Evolutionary conservation across 2,888 invertebrate genomes (phyloP).

Genomic region (Chaitophorus viminalis): DNA sequence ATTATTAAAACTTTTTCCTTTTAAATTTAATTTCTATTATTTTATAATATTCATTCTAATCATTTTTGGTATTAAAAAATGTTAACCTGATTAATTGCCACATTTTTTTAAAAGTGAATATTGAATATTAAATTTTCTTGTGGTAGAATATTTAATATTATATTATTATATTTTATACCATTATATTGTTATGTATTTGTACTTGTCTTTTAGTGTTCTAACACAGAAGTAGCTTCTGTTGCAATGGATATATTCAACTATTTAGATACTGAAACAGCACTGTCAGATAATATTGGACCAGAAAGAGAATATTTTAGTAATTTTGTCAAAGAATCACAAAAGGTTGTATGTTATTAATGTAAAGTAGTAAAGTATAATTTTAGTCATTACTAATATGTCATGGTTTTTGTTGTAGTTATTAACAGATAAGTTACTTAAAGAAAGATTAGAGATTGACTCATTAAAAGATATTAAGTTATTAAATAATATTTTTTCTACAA

Average conservation of each 20-base stretch:
- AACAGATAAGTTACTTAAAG: slow-evolving; percentile 88
- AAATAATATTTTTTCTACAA: slow-evolving; percentile 90
- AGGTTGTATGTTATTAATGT: slow-evolving; percentile 70
- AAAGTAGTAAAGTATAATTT: too few species aligned
- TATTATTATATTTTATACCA: background rate
- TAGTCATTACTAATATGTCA: too few species aligned
- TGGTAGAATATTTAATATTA: background rate
- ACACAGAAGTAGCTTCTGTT: slow-evolving; percentile 79
- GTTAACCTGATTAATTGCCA: too few species aligned
- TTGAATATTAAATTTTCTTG: too few species aligned
- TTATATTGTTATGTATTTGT: too few species aligned
- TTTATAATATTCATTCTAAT: too few species aligned
- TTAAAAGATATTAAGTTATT: slow-evolving; percentile 91
- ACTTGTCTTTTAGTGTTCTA: slow-evolving; percentile 49
- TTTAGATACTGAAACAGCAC: slow-evolving; percentile 83
- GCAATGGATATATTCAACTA: slow-evolving; percentile 86
- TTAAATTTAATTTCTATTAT: too few species aligned
- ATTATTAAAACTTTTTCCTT: too few species aligned
- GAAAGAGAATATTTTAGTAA: slow-evolving; percentile 81
- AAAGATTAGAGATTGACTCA: slow-evolving; percentile 92
- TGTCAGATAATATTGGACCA: slow-evolving; percentile 75
- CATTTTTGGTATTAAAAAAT: too few species aligned
- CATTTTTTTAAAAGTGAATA: too few species aligned
- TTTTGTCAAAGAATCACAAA: slow-evolving; percentile 82
- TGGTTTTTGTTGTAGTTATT: slow-evolving; percentile 70